Conservation (phyloP, 2,888 invertebrate genomes). For the Folsomia manolachei region DNA sequence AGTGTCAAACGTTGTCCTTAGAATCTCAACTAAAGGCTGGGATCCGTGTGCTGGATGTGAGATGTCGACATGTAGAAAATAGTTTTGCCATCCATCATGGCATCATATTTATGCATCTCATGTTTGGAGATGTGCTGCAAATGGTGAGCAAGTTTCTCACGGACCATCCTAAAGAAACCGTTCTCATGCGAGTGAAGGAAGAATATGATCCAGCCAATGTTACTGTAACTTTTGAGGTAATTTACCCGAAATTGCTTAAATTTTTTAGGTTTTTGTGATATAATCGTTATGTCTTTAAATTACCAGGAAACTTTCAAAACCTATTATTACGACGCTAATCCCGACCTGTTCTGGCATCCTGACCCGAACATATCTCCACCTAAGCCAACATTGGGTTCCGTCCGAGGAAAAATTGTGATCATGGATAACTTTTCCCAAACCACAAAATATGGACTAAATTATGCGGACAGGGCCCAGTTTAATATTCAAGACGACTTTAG, state of each 20-base stretch:
- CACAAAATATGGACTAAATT: constrained; percentile 5
- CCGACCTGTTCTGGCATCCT: neutral
- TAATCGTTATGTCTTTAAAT: too few species aligned
- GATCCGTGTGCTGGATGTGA: constrained; percentile 12
- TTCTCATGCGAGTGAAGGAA: constrained; percentile 17
- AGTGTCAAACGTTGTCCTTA: constrained; percentile 6
- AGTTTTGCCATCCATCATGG: constrained; percentile 18
- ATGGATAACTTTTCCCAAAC: constrained; percentile 12
- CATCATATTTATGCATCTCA: neutral
- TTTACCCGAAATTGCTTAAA: too few species aligned
- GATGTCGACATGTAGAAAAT: constrained; percentile 14
- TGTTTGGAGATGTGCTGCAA: neutral
- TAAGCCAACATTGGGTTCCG: neutral
- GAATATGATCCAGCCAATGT: neutral
- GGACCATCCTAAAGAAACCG: neutral
- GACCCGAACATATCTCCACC: neutral
- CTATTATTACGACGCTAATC: neutral
- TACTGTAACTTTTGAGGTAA: neutral
- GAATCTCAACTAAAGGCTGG: neutral
- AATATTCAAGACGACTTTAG: constrained; percentile 7
- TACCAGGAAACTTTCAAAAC: neutral
- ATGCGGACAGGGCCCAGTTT: neutral
- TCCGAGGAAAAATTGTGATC: constrained; percentile 3
- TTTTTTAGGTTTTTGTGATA: too few species aligned
- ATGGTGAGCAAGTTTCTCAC: neutral